Percentiles rank a stretch among this genome's conserved stretches.
phyloP scores from a whole-genome alignment of 2,888 invertebrate species.

The Phengaris alcon region DNA sequence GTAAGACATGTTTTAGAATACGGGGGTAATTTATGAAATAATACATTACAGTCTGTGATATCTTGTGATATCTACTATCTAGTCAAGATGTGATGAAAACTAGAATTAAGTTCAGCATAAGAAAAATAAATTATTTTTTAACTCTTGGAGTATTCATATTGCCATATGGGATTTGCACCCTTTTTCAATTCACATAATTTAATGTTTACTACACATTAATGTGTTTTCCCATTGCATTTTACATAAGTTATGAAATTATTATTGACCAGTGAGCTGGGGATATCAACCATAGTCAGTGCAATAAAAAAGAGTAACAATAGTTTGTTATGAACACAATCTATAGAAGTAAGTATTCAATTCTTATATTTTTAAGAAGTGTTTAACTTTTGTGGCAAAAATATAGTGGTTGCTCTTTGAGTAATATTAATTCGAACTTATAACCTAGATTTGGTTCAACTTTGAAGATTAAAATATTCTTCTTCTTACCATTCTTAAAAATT shows the following conservation, averaged over 20 bases:
- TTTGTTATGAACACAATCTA: background rate
- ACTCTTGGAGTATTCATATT: conserved; percentile 72
- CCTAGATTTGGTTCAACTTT: background rate
- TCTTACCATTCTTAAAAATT: background rate
- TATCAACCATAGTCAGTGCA: background rate
- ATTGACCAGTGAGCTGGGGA: conserved; percentile 41
- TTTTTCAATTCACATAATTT: conserved; percentile 42
- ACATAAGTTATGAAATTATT: background rate
- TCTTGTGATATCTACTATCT: conserved; percentile 54
- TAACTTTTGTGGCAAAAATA: background rate
- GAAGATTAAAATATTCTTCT: background rate
- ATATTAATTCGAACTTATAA: background rate
- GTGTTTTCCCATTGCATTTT: background rate
- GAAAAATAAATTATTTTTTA: conserved; percentile 72
- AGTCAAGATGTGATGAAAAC: conserved; percentile 26
- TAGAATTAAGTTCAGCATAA: conserved; percentile 39
- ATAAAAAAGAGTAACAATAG: background rate
- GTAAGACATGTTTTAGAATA: conserved; percentile 71
- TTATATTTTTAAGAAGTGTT: background rate
- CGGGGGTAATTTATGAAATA: conserved; percentile 41
- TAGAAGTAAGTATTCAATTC: background rate
- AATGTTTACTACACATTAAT: conserved; percentile 2
- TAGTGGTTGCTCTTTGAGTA: background rate
- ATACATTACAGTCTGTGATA: conserved; percentile 52
- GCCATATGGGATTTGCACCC: conserved; percentile 60